Conservation (phyloP, 2,113 vertebrate genomes). For the Steatornis caripensis region DNA sequence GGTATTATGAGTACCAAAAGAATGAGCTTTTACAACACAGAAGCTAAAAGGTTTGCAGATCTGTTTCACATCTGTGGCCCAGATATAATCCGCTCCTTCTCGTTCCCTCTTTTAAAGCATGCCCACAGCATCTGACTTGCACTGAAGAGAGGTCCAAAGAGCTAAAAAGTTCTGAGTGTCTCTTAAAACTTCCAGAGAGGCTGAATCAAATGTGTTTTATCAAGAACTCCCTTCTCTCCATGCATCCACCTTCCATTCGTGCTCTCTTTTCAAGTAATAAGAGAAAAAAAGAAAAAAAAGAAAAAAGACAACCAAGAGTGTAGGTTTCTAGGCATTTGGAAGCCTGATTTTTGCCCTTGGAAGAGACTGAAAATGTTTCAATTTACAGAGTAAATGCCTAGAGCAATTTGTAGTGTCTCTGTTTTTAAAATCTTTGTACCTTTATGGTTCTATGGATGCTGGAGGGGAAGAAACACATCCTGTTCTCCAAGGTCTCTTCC, state of each 20-base stretch:
- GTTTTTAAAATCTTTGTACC: not conserved
- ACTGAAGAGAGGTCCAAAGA: not conserved
- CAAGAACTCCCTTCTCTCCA: not conserved
- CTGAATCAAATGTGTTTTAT: not conserved
- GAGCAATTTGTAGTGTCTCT: not conserved
- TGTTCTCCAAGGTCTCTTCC: not conserved
- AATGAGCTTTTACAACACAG: conserved; percentile 36
- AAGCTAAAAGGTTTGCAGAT: conserved; percentile 26
- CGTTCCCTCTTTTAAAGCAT: not conserved
- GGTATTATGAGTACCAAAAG: not conserved
- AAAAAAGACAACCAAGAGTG: not conserved
- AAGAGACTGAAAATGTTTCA: not conserved
- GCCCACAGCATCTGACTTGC: not conserved
- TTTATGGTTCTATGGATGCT: not conserved
- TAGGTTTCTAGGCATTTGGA: not conserved
- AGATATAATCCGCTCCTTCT: conserved; percentile 3
- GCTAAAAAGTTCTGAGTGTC: not conserved
- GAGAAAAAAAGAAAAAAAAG: too few relatives aligned
- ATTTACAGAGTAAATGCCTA: not conserved
- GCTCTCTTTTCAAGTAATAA: not conserved
- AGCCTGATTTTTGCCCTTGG: not conserved
- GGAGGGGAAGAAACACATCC: not conserved
- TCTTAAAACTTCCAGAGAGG: not conserved
- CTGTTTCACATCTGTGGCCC: conserved; percentile 2
- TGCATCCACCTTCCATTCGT: not conserved